Evolutionary conservation across 2,888 invertebrate genomes (phyloP).

Genomic region (Stenolophus ochropezus): DNA sequence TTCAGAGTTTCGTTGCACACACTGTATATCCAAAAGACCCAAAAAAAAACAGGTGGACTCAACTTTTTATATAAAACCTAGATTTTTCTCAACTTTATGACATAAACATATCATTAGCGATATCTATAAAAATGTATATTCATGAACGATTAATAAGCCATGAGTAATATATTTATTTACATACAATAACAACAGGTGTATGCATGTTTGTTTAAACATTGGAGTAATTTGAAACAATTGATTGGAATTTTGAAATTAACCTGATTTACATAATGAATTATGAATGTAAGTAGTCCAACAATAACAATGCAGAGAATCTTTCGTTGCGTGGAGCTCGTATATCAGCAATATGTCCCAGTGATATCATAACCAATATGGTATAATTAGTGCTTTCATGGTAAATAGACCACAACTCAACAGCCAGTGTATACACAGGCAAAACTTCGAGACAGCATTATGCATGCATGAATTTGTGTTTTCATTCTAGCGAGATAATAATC

Average conservation of each 20-base stretch:
- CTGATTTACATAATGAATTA: neutral
- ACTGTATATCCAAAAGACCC: too few relatives aligned
- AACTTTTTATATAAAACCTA: too few relatives aligned
- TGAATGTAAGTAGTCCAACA: neutral
- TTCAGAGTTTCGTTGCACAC: too few relatives aligned
- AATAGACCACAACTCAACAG: conserved; percentile 8
- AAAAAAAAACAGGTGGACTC: too few relatives aligned
- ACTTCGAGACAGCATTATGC: conserved; percentile 15
- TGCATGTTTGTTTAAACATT: neutral
- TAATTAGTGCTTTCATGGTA: neutral
- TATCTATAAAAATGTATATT: too few relatives aligned
- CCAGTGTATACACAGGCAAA: conserved; percentile 2
- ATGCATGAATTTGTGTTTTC: conserved; percentile 33
- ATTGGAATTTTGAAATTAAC: neutral
- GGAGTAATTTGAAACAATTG: neutral
- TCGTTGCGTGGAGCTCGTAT: neutral
- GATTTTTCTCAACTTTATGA: too few relatives aligned
- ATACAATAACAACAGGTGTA: neutral
- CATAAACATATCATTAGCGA: too few relatives aligned
- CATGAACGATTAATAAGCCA: neutral
- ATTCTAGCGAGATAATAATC: conserved; percentile 20
- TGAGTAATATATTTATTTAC: neutral
- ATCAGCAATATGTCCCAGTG: neutral
- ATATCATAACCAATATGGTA: conserved; percentile 7
- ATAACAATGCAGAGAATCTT: neutral